Conservation (phyloP, 2,113 vertebrate species). For the Gorsachius goisagi region DNA sequence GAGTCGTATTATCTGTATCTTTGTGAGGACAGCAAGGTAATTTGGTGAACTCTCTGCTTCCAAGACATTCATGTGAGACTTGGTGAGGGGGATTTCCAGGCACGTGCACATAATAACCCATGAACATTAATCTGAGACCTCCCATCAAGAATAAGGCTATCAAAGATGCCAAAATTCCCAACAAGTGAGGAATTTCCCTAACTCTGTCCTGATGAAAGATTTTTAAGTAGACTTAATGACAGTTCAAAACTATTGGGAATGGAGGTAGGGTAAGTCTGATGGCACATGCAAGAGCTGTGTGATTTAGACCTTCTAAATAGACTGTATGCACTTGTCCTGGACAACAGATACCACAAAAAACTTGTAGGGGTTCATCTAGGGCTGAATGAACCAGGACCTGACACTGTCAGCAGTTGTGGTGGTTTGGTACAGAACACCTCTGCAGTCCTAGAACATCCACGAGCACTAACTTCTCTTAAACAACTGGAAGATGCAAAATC, state of each 20-base stretch:
- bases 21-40: not conserved
- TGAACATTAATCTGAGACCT: not conserved
- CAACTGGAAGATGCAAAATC: not conserved
- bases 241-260: not conserved
- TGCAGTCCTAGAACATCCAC: not conserved
- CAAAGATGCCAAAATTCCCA: not conserved
- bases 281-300: not conserved
- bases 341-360: not conserved
- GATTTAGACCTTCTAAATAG: not conserved
- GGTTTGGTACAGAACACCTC: not conserved
- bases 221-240: not conserved
- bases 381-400: not conserved
- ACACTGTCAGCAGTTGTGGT: not conserved
- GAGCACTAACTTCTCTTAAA: not conserved
- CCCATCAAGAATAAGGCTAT: not conserved
- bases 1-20: not conserved
- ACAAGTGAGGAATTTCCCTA: conserved; percentile 18
- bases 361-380: not conserved
- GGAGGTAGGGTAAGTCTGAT: not conserved
- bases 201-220: not conserved
- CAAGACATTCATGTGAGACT: not conserved
- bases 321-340: not conserved
- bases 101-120: not conserved
- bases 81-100: conserved; percentile 4
- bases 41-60: not conserved